A percentile compares a stretch with the other conserved stretches of the same genome.
Evolutionary conservation across 1,140 invertebrate species (phyloP).

Genomic region (Drosophila repleta): DNA sequence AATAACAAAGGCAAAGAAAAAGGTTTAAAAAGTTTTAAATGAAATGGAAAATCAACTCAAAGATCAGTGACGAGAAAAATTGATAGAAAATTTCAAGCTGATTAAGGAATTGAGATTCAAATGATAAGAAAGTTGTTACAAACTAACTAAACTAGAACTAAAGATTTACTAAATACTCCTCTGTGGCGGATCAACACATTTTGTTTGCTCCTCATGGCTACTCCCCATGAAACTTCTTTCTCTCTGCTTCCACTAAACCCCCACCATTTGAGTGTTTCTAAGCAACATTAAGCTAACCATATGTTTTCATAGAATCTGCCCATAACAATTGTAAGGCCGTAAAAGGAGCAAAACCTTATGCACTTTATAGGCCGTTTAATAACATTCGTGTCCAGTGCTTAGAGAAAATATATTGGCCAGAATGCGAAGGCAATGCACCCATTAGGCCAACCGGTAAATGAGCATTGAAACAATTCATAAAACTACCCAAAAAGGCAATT

Average conservation of each 20-base stretch:
- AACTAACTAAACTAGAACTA: too few species aligned
- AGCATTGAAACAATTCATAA: slow-evolving; percentile 81
- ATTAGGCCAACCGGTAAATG: slow-evolving; percentile 77
- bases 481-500: slow-evolving; percentile 72
- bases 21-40: slow-evolving; percentile 3
- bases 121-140: too few species aligned
- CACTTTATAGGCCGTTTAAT: slow-evolving; percentile 59
- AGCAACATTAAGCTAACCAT: slow-evolving; percentile 1
- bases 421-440: slow-evolving; percentile 66
- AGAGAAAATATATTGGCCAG: slow-evolving; percentile 23
- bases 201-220: background rate
- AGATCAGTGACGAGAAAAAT: background rate
- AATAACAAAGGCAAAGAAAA: slow-evolving; percentile 23
- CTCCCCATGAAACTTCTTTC: background rate
- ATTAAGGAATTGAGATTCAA: too few species aligned
- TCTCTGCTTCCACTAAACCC: background rate
- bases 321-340: slow-evolving; percentile 15
- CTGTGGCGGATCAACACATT: too few species aligned
- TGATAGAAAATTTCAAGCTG: background rate
- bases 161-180: too few species aligned
- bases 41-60: background rate
- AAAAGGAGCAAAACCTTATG: slow-evolving; percentile 44
- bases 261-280: background rate
- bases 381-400: slow-evolving; percentile 21
- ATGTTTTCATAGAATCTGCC: background rate